Evolutionary conservation across 2,797 vertebrate species (phyloP).

Genomic region (Helarctos malayanus): DNA sequence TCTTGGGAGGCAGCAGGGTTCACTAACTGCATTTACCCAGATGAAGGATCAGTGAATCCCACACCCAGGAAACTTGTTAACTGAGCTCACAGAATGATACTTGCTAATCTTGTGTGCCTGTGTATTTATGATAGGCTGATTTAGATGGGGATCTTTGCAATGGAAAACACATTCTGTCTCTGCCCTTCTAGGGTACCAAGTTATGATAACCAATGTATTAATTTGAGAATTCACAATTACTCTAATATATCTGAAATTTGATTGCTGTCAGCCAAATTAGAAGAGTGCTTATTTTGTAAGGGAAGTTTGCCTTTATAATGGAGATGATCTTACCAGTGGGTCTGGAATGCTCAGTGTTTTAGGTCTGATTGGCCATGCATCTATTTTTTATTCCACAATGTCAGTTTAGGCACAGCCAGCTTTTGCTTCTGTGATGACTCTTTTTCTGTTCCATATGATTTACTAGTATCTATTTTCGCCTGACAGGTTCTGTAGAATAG

Average conservation of each 20-base stretch:
- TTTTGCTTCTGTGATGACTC: neutral
- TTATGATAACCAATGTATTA: neutral
- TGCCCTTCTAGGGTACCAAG: neutral
- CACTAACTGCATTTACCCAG: neutral
- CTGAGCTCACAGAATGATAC: neutral
- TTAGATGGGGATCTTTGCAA: neutral
- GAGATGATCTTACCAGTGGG: neutral
- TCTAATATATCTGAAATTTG: neutral
- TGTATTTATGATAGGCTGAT: neutral
- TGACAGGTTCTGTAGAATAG: neutral
- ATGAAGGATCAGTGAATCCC: neutral
- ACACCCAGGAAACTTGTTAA: neutral
- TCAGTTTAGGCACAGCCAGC: neutral
- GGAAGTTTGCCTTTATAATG: conserved; percentile 3
- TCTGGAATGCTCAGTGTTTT: neutral
- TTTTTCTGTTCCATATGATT: conserved; percentile 2
- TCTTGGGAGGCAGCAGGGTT: neutral
- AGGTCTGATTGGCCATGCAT: neutral
- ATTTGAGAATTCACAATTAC: conserved; percentile 5
- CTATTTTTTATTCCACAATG: neutral
- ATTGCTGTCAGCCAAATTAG: neutral
- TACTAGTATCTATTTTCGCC: neutral
- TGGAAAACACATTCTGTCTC: neutral
- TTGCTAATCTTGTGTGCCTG: neutral
- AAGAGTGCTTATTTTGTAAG: conserved; percentile 39